Conservation (phyloP, 53 echinoderm and acorn worm species). For the Arbacia lixula region DNA sequence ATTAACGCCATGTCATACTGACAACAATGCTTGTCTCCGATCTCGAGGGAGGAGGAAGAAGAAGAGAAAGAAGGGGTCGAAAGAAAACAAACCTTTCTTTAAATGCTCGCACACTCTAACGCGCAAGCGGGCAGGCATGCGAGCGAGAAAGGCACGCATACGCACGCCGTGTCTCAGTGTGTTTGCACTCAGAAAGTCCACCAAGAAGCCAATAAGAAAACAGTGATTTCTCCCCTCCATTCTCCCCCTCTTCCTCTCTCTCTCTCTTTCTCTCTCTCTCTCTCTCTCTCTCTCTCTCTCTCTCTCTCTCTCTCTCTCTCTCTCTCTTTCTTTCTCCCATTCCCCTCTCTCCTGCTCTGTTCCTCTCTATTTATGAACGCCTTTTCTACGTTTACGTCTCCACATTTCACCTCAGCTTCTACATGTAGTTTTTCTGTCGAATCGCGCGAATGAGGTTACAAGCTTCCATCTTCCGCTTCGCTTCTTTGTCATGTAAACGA, state of each 20-base stretch:
- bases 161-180: not conserved
- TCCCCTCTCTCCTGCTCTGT: not conserved
- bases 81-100: conserved; percentile 2
- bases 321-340: not conserved
- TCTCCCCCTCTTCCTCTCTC: not conserved
- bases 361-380: not conserved
- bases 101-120: conserved; percentile 28
- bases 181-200: conserved; percentile 34
- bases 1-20: conserved; percentile 23
- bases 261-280: not conserved
- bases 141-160: conserved; percentile 4
- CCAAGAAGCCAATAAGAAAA: conserved; percentile 47
- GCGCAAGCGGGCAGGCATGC: not conserved
- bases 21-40: conserved; percentile 28
- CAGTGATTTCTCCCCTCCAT: not conserved
- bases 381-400: not conserved
- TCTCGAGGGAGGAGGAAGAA: too few species aligned
- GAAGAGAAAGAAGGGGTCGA: not conserved
- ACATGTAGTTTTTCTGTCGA: too few species aligned
- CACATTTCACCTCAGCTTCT: too few species aligned
- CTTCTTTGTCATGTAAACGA: conserved; percentile 34
- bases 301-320: conserved; percentile 28
- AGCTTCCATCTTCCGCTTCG: conserved; percentile 14
- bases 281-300: not conserved
- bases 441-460: too few species aligned